Evolutionary conservation across 2,888 invertebrate genomes (phyloP).

Genomic region (Temnothorax unifasciatus): DNA sequence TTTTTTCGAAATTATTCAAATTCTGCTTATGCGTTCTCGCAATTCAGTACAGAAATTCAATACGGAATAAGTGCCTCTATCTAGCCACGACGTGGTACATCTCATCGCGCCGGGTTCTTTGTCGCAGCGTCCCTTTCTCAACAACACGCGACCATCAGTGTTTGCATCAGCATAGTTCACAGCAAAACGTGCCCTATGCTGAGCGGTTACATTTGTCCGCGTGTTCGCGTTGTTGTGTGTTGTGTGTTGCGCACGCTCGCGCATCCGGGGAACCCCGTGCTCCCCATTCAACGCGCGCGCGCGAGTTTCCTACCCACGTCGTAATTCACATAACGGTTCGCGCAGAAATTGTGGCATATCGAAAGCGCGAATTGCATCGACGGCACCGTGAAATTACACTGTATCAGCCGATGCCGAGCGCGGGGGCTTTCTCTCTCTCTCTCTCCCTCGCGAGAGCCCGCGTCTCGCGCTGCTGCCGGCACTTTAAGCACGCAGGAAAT

Average conservation of each 20-base stretch:
- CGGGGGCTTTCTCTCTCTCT: background rate
- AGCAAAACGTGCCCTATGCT: conserved; percentile 75
- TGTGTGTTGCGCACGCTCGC: conserved; percentile 3
- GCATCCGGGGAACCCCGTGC: conserved; percentile 44
- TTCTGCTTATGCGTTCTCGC: background rate
- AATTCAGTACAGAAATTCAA: background rate
- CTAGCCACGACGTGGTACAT: background rate
- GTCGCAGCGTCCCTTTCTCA: background rate
- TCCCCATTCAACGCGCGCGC: conserved; percentile 44
- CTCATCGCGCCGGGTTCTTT: conserved; percentile 27
- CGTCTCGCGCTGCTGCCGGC: conserved; percentile 59
- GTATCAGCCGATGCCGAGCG: conserved; percentile 54
- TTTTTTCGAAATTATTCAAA: background rate
- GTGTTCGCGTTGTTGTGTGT: conserved; percentile 23
- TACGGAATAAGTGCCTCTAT: conserved; percentile 2
- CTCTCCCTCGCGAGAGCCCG: background rate
- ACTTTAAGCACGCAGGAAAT: conserved; percentile 57
- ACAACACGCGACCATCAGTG: conserved; percentile 53
- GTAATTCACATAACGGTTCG: conserved; percentile 62
- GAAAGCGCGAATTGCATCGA: conserved; percentile 69
- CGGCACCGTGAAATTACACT: conserved; percentile 70
- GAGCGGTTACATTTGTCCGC: conserved; percentile 74
- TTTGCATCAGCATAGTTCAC: conserved; percentile 71
- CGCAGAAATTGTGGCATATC: conserved; percentile 70
- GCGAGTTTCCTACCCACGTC: conserved; percentile 48